phyloP scores from a whole-genome alignment of 2,888 invertebrate species.

The Drosophila pseudotalamancana region DNA sequence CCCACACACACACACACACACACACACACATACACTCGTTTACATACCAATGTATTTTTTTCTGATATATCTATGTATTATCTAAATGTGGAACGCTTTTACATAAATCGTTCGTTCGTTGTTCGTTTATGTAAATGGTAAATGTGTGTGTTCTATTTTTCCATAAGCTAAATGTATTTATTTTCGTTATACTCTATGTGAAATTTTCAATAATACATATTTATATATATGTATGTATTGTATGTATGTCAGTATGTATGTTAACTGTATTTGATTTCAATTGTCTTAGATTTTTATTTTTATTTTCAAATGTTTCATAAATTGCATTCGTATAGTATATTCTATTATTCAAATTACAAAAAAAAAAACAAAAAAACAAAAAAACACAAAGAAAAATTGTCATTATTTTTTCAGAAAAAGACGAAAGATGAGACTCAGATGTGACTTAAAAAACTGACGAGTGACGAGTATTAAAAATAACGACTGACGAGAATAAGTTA shows the following conservation, averaged over 20 bases:
- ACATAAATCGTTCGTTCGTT: conserved; percentile 81
- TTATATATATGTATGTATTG: conserved; percentile 46
- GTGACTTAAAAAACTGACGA: background rate
- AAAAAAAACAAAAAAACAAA: background rate
- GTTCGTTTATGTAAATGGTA: conserved; percentile 80
- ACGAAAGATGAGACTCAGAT: background rate
- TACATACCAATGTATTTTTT: conserved; percentile 61
- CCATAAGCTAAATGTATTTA: conserved; percentile 67
- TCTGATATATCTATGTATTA: conserved; percentile 77
- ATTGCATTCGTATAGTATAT: conserved; percentile 21
- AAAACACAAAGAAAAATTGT: background rate
- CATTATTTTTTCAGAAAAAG: background rate
- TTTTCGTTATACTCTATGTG: conserved; percentile 54
- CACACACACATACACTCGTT: conserved; percentile 35
- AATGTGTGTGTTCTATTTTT: conserved; percentile 75
- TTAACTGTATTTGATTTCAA: conserved; percentile 45
- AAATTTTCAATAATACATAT: conserved; percentile 50
- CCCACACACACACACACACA: conserved; percentile 20
- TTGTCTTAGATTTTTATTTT: conserved; percentile 47
- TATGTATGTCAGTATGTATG: conserved; percentile 33
- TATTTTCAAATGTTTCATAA: conserved; percentile 15
- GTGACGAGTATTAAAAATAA: background rate
- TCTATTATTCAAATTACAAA: background rate
- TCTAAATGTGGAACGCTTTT: conserved; percentile 82
- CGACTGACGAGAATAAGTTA: background rate